Conservation (phyloP, 2,113 vertebrate genomes). For the Dicentrarchus labrax region DNA sequence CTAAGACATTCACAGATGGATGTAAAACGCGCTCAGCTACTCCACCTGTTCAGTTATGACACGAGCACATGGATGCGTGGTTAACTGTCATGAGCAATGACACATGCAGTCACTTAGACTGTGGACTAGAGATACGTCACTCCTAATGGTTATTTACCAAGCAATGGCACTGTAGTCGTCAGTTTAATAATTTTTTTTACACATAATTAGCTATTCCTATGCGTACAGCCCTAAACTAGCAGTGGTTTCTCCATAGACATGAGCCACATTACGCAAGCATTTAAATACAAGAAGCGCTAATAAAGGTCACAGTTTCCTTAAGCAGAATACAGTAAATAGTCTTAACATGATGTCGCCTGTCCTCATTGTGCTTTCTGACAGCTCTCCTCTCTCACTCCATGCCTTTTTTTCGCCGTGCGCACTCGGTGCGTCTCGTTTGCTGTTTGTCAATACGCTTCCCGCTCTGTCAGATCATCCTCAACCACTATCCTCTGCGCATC, state of each 20-base stretch:
- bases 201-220: neutral
- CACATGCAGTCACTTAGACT: neutral
- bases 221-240: neutral
- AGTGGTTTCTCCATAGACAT: neutral
- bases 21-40: neutral
- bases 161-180: neutral
- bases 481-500: slow-evolving; percentile 58
- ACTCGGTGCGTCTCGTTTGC: slow-evolving; percentile 26
- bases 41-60: neutral
- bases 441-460: neutral
- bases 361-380: neutral
- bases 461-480: neutral
- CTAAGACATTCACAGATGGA: slow-evolving; percentile 21
- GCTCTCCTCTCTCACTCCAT: neutral
- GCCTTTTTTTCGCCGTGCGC: neutral
- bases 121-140: neutral
- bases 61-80: neutral
- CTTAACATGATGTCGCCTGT: neutral
- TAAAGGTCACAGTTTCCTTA: neutral
- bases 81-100: slow-evolving; percentile 29
- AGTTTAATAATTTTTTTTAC: neutral
- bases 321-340: neutral
- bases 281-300: slow-evolving; percentile 9
- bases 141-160: neutral
- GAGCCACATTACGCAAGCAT: neutral